Conservation (phyloP, 2,797 vertebrate genomes). For the Rachycentron canadum region DNA sequence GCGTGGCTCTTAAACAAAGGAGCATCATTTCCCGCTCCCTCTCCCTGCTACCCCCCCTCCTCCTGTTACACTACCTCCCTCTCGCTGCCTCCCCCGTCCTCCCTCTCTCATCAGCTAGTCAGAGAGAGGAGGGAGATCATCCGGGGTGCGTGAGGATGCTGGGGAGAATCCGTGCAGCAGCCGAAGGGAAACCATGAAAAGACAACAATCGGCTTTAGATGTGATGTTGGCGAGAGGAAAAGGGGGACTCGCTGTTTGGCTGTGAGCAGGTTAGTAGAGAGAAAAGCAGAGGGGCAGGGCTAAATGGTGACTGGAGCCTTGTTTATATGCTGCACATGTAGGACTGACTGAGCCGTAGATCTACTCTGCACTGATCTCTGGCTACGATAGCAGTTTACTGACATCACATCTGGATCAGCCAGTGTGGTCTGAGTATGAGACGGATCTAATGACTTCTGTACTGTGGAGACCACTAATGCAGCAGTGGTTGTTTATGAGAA, state of each 20-base stretch:
- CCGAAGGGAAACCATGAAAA: conserved; percentile 19
- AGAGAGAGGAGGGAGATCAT: conserved; percentile 13
- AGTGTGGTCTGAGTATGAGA: conserved; percentile 14
- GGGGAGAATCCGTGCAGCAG: conserved; percentile 16
- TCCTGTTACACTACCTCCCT: conserved; percentile 23
- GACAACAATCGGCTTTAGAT: conserved; percentile 19
- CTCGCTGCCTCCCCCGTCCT: conserved; percentile 14
- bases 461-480: conserved; percentile 2
- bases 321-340: conserved; percentile 50
- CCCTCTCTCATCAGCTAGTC: conserved; percentile 9
- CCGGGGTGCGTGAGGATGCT: conserved; percentile 25
- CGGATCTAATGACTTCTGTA: neutral
- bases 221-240: conserved; percentile 30
- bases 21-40: conserved; percentile 40
- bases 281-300: conserved; percentile 6
- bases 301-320: conserved; percentile 13
- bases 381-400: neutral
- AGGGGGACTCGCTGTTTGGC: conserved; percentile 30
- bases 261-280: conserved; percentile 68
- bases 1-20: conserved; percentile 48
- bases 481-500: neutral
- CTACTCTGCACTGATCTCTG: conserved; percentile 21
- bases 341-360: conserved; percentile 9
- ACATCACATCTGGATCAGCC: conserved; percentile 19
- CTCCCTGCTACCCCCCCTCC: conserved; percentile 11